Evolutionary conservation across 2,888 invertebrate genomes (phyloP).

Genomic region (Anthrax anthrax): DNA sequence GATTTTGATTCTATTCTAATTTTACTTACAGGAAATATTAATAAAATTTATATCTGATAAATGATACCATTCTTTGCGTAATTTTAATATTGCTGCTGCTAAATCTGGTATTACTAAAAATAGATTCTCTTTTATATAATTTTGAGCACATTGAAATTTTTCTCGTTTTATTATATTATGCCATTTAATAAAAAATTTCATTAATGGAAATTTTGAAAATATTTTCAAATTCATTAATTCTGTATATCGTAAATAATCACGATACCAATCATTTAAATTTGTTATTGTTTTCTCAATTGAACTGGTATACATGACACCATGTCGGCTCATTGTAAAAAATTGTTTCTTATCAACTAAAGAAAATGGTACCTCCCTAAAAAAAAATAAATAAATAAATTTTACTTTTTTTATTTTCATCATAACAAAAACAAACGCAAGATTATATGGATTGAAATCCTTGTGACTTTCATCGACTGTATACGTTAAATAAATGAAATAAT

Average conservation of each 20-base stretch:
- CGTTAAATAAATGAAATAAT: constrained; percentile 60
- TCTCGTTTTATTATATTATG: constrained; percentile 53
- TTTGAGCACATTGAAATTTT: constrained; percentile 47
- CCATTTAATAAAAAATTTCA: constrained; percentile 76
- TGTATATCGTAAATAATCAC: constrained; percentile 68
- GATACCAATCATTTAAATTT: constrained; percentile 62
- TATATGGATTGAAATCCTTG: constrained; percentile 60
- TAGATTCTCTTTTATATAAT: constrained; percentile 48
- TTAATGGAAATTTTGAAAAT: constrained; percentile 51
- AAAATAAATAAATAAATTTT: not conserved
- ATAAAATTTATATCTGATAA: constrained; percentile 49
- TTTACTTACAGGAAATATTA: constrained; percentile 36
- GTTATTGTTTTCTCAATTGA: constrained; percentile 64
- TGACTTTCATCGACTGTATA: constrained; percentile 59
- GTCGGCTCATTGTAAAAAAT: constrained; percentile 66
- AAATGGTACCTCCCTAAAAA: constrained; percentile 58
- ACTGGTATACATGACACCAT: constrained; percentile 66
- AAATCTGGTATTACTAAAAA: constrained; percentile 61
- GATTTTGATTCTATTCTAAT: not conserved
- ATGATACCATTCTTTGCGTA: constrained; percentile 52
- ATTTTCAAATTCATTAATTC: constrained; percentile 61
- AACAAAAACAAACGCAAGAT: constrained; percentile 41
- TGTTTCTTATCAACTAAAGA: constrained; percentile 52
- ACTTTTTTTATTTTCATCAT: not conserved
- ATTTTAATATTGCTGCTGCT: constrained; percentile 52